Base-by-base conservation (phyloP, 2,888 invertebrate species). In the Buathra laborator region DNA sequence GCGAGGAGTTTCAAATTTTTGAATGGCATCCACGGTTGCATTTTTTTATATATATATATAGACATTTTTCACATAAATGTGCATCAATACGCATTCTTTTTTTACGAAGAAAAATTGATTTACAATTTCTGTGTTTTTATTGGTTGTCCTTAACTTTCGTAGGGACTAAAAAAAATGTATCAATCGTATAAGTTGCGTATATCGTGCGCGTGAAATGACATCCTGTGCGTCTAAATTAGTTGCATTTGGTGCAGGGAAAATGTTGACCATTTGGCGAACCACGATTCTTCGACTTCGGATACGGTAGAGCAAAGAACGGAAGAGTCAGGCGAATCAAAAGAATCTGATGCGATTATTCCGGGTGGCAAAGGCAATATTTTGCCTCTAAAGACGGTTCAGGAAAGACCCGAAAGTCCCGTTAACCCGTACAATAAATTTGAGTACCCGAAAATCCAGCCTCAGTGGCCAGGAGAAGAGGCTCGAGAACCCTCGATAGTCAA, bases 341-440 rank as follows among this genome's bases (percentile, higher is more conserved):
- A 81, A n/a, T 3, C 19, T 9, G n/a, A n/a, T n/a, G 32, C 14
- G 43, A 12, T 53, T 14, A 62, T 71, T 24, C 59, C 81, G 44
- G 70, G 29, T 19, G 56, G 44, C 77, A 81, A 68, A 66, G 48
- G 51, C 37, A 29, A 76, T 19, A 71, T 64, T 48, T 9, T 71
- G 7, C 37, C 4, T 51, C 56, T 44, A 19, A 76, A 79, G 29
- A 81, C 81, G 24, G 37, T 70, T 53, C 48, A 62, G 44, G 84
- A 77, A 16, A 84, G 86, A 66, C 86, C 86, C 68, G 87, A 89
- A 71, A 91, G 90, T 76, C 88, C 90, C 14, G 81, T 87, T 80
- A 92, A 92, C 88, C 91, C 92, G 64, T 91, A 91, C 86, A 89
- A 91, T 88, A 89, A 90, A 81, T 86, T 83, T 59, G 86, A 86